Base-by-base conservation (phyloP, 2,113 vertebrate genomes). In the Chiloscyllium plagiosum region DNA sequence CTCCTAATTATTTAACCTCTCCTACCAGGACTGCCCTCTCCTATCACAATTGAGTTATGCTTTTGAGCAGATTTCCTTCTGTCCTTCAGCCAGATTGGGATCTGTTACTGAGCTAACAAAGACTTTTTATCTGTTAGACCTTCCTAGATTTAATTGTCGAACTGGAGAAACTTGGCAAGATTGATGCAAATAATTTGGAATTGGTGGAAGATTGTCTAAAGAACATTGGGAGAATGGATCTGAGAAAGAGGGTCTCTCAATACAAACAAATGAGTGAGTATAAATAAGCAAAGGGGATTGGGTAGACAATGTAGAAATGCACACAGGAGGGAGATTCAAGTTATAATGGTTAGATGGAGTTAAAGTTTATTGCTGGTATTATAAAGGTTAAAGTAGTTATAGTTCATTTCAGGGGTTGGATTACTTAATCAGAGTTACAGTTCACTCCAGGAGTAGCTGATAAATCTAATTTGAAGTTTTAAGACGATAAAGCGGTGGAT, bases 131-230 rank as follows among this genome's bases (percentile, higher is more conserved):
- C 5, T 96, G 92, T 19, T 97, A 99, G 99, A 98, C 97, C 96
- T 99, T 99, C 96, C 96, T 99, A 95, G 98, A 98, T 96, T 96
- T 99, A 92, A 96, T 98, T 56, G 97, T 97, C 96, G 98, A 99
- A 96, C 96, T 99, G 72, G 99, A 99, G 97, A 99, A 98, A 96
- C 95, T 97, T 96, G 98, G 98, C 95, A 96, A 97, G 96, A 96
- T 99, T 96, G 98, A 98, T 87, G 97, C 98, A 22, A 97, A 98
- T 96, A 98, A 97, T 3, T 96, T 99, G 95, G 97, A 98, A 94
- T 56, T 98, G n/a, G 96, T 99, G 66, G 98, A 99, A 96, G 72
- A 97, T 29, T 98, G 98, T 96, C 97, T 99, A 61, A 96, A 0
- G 93, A 97, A 96, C 92, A 98, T 99, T 95, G 97, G 97, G 96